Conservation (phyloP, 2,113 vertebrate genomes). For the Rhipidura dahli region DNA sequence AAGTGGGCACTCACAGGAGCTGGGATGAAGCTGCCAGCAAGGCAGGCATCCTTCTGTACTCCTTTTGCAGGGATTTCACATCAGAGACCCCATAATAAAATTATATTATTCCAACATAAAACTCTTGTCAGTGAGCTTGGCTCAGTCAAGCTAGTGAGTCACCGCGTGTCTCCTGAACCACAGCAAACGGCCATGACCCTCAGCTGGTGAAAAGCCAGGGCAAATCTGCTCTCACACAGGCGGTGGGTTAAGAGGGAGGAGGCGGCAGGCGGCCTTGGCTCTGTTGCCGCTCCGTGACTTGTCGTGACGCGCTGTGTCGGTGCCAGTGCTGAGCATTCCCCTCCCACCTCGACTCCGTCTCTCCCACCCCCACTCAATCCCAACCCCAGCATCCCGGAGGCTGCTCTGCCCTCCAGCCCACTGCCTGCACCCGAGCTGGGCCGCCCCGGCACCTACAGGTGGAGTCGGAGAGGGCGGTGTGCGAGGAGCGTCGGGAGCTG, state of each 20-base stretch:
- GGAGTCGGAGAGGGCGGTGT: conserved; percentile 74
- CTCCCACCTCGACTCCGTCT: rapidly evolving
- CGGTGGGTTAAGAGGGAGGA: neutral
- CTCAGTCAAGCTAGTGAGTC: neutral
- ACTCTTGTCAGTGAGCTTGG: neutral
- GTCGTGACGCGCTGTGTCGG: rapidly evolving
- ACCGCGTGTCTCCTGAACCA: neutral
- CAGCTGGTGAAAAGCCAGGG: neutral
- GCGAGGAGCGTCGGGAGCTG: conserved; percentile 78
- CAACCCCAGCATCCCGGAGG: rapidly evolving
- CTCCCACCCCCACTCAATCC: too few relatives aligned
- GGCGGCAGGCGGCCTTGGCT: rapidly evolving
- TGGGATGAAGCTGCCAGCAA: neutral
- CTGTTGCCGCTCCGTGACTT: neutral
- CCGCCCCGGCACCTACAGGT: conserved; percentile 73
- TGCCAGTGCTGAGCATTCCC: neutral
- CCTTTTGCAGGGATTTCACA: neutral
- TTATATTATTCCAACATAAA: neutral
- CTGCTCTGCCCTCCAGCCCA: neutral
- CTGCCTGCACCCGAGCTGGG: rapidly evolving
- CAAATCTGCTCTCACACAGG: neutral
- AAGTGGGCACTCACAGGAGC: neutral
- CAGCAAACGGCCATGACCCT: neutral
- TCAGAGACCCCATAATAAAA: neutral
- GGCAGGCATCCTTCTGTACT: neutral